Evolutionary conservation across 2,113 vertebrate genomes (phyloP).

Genomic region (Rhea pennata): DNA sequence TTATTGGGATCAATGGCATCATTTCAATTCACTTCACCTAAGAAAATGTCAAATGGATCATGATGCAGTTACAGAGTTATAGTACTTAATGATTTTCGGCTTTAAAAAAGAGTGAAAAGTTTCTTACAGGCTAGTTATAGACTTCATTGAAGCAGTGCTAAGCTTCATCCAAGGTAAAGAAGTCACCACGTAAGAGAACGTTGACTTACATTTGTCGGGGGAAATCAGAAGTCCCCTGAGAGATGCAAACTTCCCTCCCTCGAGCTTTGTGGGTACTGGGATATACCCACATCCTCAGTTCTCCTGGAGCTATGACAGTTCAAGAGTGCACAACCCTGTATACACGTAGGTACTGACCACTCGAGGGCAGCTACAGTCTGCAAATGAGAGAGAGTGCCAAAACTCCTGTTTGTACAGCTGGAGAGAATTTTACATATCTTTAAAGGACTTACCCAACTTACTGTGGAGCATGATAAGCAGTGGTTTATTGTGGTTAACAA

Average conservation of each 20-base stretch:
- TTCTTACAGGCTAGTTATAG: background rate
- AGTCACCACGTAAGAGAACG: fast-evolving
- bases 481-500: too few species aligned
- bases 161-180: background rate
- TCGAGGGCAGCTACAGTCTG: background rate
- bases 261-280: background rate
- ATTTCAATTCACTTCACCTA: background rate
- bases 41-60: background rate
- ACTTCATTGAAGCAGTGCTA: background rate
- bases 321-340: background rate
- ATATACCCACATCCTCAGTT: too few species aligned
- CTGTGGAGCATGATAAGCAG: background rate
- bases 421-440: background rate
- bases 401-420: background rate
- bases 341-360: fast-evolving
- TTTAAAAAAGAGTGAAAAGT: background rate
- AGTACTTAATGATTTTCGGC: background rate
- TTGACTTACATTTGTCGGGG: background rate
- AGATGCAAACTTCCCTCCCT: background rate
- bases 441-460: background rate
- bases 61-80: background rate
- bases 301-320: background rate
- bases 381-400: background rate
- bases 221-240: background rate
- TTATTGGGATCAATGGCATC: background rate